Conservation (phyloP, 2,113 vertebrate genomes). For the Panthera uncia region DNA sequence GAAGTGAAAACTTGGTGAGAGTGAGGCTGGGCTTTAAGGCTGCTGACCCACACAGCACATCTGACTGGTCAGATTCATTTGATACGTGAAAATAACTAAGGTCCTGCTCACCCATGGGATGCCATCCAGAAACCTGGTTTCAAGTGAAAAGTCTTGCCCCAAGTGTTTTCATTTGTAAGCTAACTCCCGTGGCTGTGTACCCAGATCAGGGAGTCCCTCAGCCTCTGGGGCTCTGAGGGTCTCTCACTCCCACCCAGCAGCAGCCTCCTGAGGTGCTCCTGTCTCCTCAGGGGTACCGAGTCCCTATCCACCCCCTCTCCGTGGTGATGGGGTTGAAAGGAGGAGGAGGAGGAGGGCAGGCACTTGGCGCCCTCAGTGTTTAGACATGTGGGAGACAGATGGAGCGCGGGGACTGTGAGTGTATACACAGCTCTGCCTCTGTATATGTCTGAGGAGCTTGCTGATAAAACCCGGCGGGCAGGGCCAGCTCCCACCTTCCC, state of each 20-base stretch:
- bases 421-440: slow-evolving; percentile 84
- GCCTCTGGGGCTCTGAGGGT: background rate
- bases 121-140: background rate
- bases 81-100: background rate
- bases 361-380: slow-evolving; percentile 84
- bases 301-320: background rate
- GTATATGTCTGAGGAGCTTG: slow-evolving; percentile 82
- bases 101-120: background rate
- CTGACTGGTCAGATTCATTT: background rate
- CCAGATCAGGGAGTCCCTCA: background rate
- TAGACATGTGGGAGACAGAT: slow-evolving; percentile 87
- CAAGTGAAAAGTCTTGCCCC: slow-evolving; percentile 27
- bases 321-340: background rate
- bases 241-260: background rate
- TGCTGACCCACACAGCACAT: background rate
- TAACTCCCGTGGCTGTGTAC: background rate
- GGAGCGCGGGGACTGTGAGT: slow-evolving; percentile 79
- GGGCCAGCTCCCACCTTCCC: slow-evolving; percentile 57
- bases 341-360: slow-evolving; percentile 69
- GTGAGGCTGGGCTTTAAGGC: background rate
- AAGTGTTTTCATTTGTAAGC: background rate
- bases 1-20: background rate
- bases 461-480: slow-evolving; percentile 83
- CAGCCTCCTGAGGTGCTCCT: background rate
- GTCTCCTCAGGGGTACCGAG: slow-evolving; percentile 32